Conservation (phyloP, 2,113 vertebrate genomes). For the Cairina moschata region DNA sequence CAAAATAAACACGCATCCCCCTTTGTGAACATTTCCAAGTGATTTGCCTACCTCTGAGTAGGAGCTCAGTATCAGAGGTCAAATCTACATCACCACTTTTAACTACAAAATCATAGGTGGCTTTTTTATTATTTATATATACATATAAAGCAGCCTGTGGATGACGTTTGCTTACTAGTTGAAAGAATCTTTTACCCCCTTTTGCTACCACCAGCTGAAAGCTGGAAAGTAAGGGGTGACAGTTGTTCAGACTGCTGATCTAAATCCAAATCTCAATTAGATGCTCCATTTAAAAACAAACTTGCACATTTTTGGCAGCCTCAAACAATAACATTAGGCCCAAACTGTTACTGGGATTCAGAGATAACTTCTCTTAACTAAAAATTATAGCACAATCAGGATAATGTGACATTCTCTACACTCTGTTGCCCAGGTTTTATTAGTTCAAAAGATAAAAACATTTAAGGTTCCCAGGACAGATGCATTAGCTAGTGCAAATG, state of each 20-base stretch:
- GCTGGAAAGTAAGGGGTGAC: neutral
- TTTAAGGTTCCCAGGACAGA: neutral
- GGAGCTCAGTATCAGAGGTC: neutral
- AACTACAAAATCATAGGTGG: neutral
- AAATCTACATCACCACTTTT: neutral
- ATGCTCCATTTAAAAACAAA: neutral
- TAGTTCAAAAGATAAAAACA: neutral
- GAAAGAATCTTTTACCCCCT: neutral
- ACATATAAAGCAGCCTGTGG: too few relatives aligned
- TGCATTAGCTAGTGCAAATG: neutral
- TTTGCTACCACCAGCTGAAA: neutral
- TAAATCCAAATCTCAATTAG: neutral
- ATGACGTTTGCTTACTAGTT: neutral
- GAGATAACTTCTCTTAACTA: neutral
- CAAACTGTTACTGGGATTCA: neutral
- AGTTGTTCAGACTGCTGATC: neutral
- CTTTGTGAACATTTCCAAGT: neutral
- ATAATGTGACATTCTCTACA: neutral
- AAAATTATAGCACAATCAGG: neutral
- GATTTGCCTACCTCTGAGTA: fast-evolving
- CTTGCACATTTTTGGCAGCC: neutral
- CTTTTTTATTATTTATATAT: neutral
- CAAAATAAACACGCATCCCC: fast-evolving
- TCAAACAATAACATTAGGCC: neutral
- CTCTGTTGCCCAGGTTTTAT: neutral